Evolutionary conservation across 2,797 vertebrate genomes (phyloP).

Genomic region (Cynopterus sphinx): DNA sequence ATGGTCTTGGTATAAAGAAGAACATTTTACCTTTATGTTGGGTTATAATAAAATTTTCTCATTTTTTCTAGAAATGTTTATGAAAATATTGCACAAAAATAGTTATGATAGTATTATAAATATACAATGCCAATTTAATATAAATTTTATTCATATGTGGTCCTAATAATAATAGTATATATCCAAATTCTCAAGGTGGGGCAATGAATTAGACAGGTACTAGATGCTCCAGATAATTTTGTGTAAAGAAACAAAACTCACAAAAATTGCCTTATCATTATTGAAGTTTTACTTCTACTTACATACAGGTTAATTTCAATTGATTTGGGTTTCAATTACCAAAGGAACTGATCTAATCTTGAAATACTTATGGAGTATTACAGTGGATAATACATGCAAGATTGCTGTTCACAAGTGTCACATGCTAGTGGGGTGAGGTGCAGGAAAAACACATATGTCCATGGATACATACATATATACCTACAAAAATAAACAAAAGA

Average conservation of each 20-base stretch:
- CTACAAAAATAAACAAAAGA: not conserved
- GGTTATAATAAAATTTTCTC: not conserved
- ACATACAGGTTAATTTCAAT: not conserved
- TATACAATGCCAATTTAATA: not conserved
- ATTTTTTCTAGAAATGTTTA: constrained; percentile 13
- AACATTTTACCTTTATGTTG: not conserved
- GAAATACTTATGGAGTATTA: not conserved
- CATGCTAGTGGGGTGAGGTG: not conserved
- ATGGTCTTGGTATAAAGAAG: not conserved
- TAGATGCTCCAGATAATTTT: not conserved
- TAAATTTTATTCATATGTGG: not conserved
- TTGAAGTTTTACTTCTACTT: not conserved
- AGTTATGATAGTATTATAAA: not conserved
- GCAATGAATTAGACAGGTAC: not conserved
- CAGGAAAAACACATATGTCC: not conserved
- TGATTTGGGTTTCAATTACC: not conserved
- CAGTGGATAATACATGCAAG: not conserved
- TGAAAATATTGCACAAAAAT: not conserved
- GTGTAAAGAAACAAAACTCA: not conserved
- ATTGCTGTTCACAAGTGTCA: not conserved
- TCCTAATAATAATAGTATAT: not conserved
- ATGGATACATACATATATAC: not conserved
- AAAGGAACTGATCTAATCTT: not conserved
- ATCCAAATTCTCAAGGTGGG: not conserved
- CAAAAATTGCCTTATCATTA: not conserved